Base-by-base conservation (phyloP, 2,888 invertebrate genomes). In the Andrena dorsata region DNA sequence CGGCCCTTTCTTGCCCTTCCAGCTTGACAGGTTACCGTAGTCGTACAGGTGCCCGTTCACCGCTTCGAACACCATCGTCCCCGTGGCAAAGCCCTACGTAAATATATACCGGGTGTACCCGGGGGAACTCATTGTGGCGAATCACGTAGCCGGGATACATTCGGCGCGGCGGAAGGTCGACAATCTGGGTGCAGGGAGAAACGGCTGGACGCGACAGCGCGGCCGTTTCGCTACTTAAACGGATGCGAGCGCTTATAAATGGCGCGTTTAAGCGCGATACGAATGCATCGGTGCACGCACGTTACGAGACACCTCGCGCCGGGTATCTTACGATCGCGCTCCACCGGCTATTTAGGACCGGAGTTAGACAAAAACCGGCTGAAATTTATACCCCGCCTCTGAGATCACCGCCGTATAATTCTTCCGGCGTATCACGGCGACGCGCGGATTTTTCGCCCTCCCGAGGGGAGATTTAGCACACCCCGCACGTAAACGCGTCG, bases 21-120 rank as follows among this genome's bases (percentile, higher is more conserved):
- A 80, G 82, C 78, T 70, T 78, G 83, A 87, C 87, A 87, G 87
- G 87, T 87, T 87, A 80, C 80, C 83, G 78, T 77, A 71, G 87
- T 70, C 64, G 83, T 81, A 84, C 87, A 87, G 85, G 86, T 89
- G 82, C 77, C 60, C 80, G 83, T 83, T 80, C 80, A 79, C 60
- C 64, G 73, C 75, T 82, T 70, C 65, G 61, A 79, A 60, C 76
- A 75, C 80, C 70, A 56, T 73, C 72, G 53, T 66, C 76, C 77
- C 72, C 49, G 49, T 63, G 68, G 75, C 32, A 63, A 68, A 83
- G 69, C 65, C 78, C 75, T 82, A 83, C 82, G 83, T 82, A 85
- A 88, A 86, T 86, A 77, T 86, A 77, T 88, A 88, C 88, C 83
- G 87, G 88, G 88, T 87, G 87, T 85, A 76, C 75, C 49, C 8